Evolutionary conservation across 2,113 vertebrate genomes (phyloP), one percentile per base, ranked within the genome.

Genomic region (Benthochromis sp.): DNA sequence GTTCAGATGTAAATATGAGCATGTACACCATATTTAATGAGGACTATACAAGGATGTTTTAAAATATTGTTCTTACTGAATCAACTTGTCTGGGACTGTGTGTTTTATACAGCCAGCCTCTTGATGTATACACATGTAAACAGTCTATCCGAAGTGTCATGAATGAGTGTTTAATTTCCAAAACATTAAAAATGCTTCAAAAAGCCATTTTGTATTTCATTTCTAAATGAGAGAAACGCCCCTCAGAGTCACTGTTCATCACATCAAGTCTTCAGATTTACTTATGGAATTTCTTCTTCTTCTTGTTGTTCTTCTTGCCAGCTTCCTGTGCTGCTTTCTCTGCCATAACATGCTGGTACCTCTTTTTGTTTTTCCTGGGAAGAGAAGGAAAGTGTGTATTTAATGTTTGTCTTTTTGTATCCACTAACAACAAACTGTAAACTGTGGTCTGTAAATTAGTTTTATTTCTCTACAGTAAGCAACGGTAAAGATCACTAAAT

Each of bases 331-430:
- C 97, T 91, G 97, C 97, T 94, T 96, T 98, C 95, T 99, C 98
- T 82, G 95, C 85, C 94, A 98, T 95, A 92, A 99, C 98, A 87
- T 98, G 96, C 83, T 97, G 97, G 91, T 97, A 99, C 88, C 98
- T 98, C 96, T 96, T 98, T 96, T 99, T 98, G 94, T 99, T 99
- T 71, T 97, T 97, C 53, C 99, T 99, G 94, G 90, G 93, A 87
- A 95, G 85, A 94, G 4, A 89, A 47, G 80, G 47, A 6, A 3
- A 73, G 14, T 6, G 6, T 10, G 4, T 8, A 59, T 54, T 63
- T 78, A 4, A 38, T 9, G 24, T 81, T 61, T 85, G 19, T 40
- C 7, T 50, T 55, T 57, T 50, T 59, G 1, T 31, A 29, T 82
- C 80, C 24, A 59, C 1, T 11, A 38, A 16, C 38, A 78, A 34